Percentiles rank a stretch among this genome's conserved stretches.
Conservation (phyloP, 2,797 vertebrate genomes). For the Anguilla megastoma region DNA sequence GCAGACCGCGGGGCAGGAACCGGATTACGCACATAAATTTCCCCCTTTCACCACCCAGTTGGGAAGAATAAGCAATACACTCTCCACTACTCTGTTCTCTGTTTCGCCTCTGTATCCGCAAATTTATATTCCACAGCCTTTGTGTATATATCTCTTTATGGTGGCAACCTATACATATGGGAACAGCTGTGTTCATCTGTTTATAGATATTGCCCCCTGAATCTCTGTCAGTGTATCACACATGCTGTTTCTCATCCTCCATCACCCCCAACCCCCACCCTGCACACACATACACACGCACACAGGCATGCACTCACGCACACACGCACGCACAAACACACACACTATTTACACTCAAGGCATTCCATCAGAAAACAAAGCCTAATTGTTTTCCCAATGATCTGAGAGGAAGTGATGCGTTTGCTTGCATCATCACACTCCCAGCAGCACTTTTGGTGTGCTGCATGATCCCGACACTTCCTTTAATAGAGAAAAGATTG, state of each 20-base stretch:
- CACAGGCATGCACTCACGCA: not conserved
- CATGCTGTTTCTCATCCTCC: constrained; percentile 27
- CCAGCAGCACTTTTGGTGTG: constrained; percentile 7
- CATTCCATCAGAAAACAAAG: constrained; percentile 39
- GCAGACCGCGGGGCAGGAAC: constrained; percentile 54
- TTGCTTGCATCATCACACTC: constrained; percentile 15
- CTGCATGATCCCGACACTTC: constrained; percentile 21
- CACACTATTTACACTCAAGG: constrained; percentile 15
- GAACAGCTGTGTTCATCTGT: constrained; percentile 28
- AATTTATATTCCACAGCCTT: constrained; percentile 36
- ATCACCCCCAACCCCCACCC: not conserved
- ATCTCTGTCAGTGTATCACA: constrained; percentile 32
- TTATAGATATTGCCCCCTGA: constrained; percentile 33
- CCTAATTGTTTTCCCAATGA: constrained; percentile 21
- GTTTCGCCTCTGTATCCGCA: constrained; percentile 39
- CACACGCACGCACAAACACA: not conserved
- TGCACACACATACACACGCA: not conserved
- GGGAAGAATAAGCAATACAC: constrained; percentile 48
- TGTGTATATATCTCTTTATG: constrained; percentile 29
- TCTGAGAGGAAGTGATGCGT: constrained; percentile 19
- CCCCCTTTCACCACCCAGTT: constrained; percentile 46
- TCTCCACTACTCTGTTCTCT: constrained; percentile 40
- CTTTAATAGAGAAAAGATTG: constrained; percentile 24
- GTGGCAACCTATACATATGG: constrained; percentile 1
- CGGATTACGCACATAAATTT: constrained; percentile 58